A percentile compares a stretch with the other conserved stretches of the same genome.
Conservation (phyloP, 2,113 vertebrate genomes). For the Neodon shergylaensis region DNA sequence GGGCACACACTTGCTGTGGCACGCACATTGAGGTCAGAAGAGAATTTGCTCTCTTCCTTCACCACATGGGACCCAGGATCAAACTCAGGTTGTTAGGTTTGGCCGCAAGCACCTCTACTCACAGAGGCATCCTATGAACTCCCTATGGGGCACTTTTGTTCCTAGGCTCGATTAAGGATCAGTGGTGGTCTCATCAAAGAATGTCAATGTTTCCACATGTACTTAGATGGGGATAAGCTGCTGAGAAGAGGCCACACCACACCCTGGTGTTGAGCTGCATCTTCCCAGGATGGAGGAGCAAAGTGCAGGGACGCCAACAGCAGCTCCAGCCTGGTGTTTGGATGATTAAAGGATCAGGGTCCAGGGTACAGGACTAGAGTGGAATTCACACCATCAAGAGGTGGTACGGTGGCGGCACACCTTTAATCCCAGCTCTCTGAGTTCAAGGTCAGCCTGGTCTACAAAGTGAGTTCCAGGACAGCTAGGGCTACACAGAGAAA, state of each 20-base stretch:
- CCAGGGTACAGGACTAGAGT: neutral
- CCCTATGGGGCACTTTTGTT: neutral
- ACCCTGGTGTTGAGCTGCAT: neutral
- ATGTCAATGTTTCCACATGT: neutral
- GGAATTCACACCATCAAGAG: neutral
- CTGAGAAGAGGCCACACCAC: neutral
- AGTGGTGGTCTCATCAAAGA: neutral
- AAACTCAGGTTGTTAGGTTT: neutral
- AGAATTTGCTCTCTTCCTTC: neutral
- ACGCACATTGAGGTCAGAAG: neutral
- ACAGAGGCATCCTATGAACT: neutral
- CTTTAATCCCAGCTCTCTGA: neutral
- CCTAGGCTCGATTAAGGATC: neutral
- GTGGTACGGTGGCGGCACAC: neutral
- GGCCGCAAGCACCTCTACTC: neutral
- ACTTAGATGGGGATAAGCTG: neutral
- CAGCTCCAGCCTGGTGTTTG: neutral
- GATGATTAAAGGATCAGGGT: neutral
- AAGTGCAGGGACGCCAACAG: neutral
- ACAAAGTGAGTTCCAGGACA: neutral
- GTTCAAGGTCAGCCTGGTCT: neutral
- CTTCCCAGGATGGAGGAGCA: neutral
- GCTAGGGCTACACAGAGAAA: neutral
- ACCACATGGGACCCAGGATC: neutral
- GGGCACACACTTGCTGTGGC: neutral